Base-by-base conservation (phyloP, 2,113 vertebrate genomes). In the Sorex araneus region DNA sequence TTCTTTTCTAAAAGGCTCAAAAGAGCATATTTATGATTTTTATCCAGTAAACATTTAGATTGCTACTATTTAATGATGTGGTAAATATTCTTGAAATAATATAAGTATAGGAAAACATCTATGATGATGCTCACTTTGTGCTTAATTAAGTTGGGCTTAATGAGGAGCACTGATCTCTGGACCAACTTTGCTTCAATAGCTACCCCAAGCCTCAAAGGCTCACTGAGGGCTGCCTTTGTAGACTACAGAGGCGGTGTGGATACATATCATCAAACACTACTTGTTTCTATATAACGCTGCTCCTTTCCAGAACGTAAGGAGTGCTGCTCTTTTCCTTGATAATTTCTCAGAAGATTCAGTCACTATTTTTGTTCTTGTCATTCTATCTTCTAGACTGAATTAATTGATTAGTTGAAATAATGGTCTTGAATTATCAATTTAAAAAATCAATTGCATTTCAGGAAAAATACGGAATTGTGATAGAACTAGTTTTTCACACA, bases 391-490 rank as follows among this genome's bases (percentile, higher is more conserved):
- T 79, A 60, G 23, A 67, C 54, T 82, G 5, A 6, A 54, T 76
- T 4, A 50, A n/a, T 30, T 79, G 21, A 82, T 75, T 80, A n/a
- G 6, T 63, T 70, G 50, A 89, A 80, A 15, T 28, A 84, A 54
- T 66, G 10, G 4, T 6, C 25, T 83, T 9, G 21, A 85, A 60
- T 69, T 69, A 47, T 67, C 18, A 6, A 77, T 64, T 90, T 74
- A 45, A 74, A 87, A 83, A 45, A 21, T 28, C 7, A 60, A 11
- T 45, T 10, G 23, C 32, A 77, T 73, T 93, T 92, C 47, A 47
- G 11, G n/a, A 91, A 94, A 87, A 78, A 13, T 92, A 87, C 60
- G 21, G 30, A 27, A 87, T 50, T 84, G 9, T 78, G 3, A 70
- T 25, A 86, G 40, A 90, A 78, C 54, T 57, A 88, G 16, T 71